Evolutionary conservation across 2,113 vertebrate species (phyloP).

Genomic region (Hylia prasina): DNA sequence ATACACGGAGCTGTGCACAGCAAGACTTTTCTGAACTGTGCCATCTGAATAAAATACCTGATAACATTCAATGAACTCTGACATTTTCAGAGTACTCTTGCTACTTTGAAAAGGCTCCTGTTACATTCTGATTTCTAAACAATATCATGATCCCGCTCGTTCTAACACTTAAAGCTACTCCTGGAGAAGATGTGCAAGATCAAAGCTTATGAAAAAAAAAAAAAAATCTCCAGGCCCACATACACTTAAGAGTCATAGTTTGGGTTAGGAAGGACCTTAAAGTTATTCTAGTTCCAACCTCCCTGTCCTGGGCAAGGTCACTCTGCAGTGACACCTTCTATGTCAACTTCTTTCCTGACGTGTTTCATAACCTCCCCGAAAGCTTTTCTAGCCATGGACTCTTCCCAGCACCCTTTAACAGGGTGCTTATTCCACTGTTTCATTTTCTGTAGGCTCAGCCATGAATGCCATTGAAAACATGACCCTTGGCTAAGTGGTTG

Average conservation of each 20-base stretch:
- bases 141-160: background rate
- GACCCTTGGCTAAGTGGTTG: background rate
- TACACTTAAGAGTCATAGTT: background rate
- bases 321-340: background rate
- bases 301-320: background rate
- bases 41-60: background rate
- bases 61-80: background rate
- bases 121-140: background rate
- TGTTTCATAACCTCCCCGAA: background rate
- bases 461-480: background rate
- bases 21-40: background rate
- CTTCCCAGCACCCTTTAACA: background rate
- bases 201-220: background rate
- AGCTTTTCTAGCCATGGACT: background rate
- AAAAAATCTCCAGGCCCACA: background rate
- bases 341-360: background rate
- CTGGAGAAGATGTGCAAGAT: background rate
- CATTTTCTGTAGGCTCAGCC: background rate
- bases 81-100: background rate
- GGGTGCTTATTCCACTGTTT: background rate
- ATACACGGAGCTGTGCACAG: background rate
- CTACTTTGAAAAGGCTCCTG: background rate
- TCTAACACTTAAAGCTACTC: background rate
- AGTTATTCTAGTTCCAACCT: background rate
- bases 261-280: background rate